These are phyloP conservation scores for Lepidurus couesii DNA, from an alignment of 1,140 invertebrate genomes.

Conservation along the genomic window DNA sequence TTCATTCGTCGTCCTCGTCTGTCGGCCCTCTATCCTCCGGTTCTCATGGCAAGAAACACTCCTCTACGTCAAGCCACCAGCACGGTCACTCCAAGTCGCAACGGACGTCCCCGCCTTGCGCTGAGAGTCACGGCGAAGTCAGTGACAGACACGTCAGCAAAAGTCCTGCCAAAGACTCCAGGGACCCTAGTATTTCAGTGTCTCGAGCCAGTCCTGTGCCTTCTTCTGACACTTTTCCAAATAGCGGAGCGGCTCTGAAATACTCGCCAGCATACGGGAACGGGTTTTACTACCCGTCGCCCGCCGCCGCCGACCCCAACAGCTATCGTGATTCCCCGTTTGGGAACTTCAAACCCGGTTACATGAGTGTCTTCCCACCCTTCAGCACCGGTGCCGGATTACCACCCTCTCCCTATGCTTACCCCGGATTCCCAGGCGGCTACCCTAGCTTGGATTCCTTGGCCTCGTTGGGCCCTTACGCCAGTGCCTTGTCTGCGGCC, in stretches of 20 bases:
- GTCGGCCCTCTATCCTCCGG: too few relatives aligned
- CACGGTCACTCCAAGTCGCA: slow-evolving; percentile 1
- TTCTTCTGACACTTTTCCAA: not conserved
- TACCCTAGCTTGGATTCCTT: not conserved
- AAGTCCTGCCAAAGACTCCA: slow-evolving; percentile 2
- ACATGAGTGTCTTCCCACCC: slow-evolving; percentile 22
- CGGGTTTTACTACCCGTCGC: not conserved
- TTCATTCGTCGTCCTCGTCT: not conserved
- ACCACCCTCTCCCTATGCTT: slow-evolving; percentile 4
- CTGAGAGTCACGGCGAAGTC: not conserved
- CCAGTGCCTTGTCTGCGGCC: slow-evolving; percentile 29
- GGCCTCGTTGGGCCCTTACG: slow-evolving; percentile 26
- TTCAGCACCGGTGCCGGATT: slow-evolving; percentile 23
- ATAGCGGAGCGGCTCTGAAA: not conserved
- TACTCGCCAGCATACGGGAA: not conserved
- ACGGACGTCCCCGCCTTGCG: not conserved
- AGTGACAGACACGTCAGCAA: slow-evolving; percentile 2
- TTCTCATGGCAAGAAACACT: too few relatives aligned
- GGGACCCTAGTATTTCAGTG: not conserved
- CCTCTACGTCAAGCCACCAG: not conserved
- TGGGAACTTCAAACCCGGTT: slow-evolving; percentile 9
- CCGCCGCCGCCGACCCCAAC: not conserved
- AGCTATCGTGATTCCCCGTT: slow-evolving; percentile 2
- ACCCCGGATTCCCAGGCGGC: slow-evolving; percentile 6
- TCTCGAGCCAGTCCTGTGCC: slow-evolving; percentile 10